phyloP scores from a whole-genome alignment of 2,113 vertebrate genomes.

The Danio rerio region DNA sequence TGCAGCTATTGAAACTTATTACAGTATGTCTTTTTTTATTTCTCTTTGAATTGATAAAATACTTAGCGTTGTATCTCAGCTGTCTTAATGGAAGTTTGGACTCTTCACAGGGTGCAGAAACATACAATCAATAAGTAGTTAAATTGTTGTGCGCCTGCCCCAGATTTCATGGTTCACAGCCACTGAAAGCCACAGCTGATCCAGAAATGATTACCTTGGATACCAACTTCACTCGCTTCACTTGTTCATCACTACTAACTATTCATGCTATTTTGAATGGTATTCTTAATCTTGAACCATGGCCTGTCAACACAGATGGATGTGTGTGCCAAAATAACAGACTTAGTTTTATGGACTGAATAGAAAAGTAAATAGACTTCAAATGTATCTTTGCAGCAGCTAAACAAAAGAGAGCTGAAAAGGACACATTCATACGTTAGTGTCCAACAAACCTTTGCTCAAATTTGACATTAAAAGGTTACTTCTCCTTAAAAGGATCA shows the following conservation, averaged over 20 bases:
- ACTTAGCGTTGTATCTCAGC: conserved; percentile 2
- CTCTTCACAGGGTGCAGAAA: conserved; percentile 63
- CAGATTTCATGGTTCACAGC: conserved; percentile 72
- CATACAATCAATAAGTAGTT: conserved; percentile 76
- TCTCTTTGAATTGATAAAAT: neutral
- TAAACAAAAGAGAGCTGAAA: neutral
- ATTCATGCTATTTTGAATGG: conserved; percentile 66
- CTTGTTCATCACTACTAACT: conserved; percentile 63
- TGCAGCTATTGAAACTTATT: too few species aligned
- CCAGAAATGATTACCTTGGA: conserved; percentile 73
- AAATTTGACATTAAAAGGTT: too few species aligned
- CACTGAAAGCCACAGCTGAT: conserved; percentile 71
- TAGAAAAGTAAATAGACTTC: neutral
- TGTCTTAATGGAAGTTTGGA: conserved; percentile 56
- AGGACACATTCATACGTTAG: too few species aligned
- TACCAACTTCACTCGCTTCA: conserved; percentile 68
- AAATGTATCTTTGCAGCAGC: neutral
- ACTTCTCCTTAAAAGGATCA: too few species aligned
- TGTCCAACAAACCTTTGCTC: too few species aligned
- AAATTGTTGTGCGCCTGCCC: conserved; percentile 67
- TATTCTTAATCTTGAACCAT: conserved; percentile 37
- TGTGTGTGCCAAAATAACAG: conserved; percentile 4
- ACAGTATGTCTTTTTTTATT: too few species aligned
- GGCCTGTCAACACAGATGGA: neutral
- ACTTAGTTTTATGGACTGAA: neutral